A percentile compares a stretch with the other conserved stretches of the same genome.
phyloP scores from a whole-genome alignment of 2,888 invertebrate species.

The Caenorhabditis sulstoni region DNA sequence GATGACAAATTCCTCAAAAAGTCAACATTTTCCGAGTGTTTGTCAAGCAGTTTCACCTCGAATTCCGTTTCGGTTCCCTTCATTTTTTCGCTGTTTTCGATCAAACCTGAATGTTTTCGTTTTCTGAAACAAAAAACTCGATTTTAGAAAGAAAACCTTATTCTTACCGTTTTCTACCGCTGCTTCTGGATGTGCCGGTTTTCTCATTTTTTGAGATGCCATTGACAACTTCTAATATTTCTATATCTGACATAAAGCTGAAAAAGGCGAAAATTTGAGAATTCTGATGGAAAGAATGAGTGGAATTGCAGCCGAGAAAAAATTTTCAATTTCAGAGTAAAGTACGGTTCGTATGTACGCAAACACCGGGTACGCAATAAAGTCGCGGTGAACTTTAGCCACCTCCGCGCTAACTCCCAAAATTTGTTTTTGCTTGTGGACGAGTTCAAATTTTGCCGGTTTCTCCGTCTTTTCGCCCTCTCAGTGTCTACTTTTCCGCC shows the following conservation, averaged over 20 bases:
- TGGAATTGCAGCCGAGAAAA: too few relatives aligned
- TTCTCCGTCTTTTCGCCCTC: too few relatives aligned
- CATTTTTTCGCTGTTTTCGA: slow-evolving; percentile 28
- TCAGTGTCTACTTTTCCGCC: too few relatives aligned
- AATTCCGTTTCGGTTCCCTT: slow-evolving; percentile 63
- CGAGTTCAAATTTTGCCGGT: too few relatives aligned
- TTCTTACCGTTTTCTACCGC: slow-evolving; percentile 10
- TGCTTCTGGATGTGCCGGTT: too few relatives aligned
- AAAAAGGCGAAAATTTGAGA: background rate
- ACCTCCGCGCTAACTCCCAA: slow-evolving; percentile 5
- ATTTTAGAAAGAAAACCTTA: background rate
- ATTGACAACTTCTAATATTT: slow-evolving; percentile 15
- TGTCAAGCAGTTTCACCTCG: slow-evolving; percentile 16
- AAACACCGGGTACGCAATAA: slow-evolving; percentile 8
- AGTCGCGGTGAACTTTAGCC: slow-evolving; percentile 1
- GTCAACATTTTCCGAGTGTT: background rate
- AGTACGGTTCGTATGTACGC: slow-evolving; percentile 35
- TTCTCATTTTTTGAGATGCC: background rate
- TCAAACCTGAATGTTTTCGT: slow-evolving; percentile 34
- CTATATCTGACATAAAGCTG: slow-evolving; percentile 33
- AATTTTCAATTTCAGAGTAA: background rate
- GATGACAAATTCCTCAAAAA: slow-evolving; percentile 55
- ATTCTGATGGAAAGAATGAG: too few relatives aligned
- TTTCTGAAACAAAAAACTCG: background rate
- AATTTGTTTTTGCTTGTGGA: background rate